Evolutionary conservation across 2,113 vertebrate genomes (phyloP).

Genomic region (Aramus guarauna): DNA sequence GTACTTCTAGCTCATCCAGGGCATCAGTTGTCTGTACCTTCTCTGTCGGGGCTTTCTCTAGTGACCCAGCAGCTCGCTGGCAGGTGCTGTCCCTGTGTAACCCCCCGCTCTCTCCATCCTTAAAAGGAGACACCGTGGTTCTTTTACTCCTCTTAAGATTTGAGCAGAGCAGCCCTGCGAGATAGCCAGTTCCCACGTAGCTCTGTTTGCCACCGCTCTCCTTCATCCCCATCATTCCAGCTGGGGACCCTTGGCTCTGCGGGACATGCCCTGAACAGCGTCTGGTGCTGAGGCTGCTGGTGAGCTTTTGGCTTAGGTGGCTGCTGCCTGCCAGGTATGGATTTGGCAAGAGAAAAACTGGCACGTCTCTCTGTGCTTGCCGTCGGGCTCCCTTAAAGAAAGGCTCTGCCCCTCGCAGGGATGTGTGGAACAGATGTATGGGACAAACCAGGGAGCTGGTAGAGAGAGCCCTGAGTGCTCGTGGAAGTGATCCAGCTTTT

Average conservation of each 20-base stretch:
- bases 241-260: neutral
- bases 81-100: neutral
- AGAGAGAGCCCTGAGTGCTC: rapidly evolving
- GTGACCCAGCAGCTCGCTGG: neutral
- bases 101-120: rapidly evolving
- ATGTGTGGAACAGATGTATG: rapidly evolving
- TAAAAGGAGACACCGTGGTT: neutral
- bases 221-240: neutral
- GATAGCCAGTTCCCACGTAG: rapidly evolving
- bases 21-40: neutral
- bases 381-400: neutral
- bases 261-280: rapidly evolving
- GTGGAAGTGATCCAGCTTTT: rapidly evolving
- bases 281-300: neutral
- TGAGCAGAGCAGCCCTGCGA: neutral
- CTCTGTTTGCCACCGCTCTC: neutral
- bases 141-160: neutral
- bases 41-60: neutral
- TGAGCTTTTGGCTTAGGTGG: neutral
- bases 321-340: neutral
- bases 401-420: neutral
- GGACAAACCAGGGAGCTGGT: neutral
- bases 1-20: neutral
- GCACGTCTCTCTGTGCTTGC: neutral
- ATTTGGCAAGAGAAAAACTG: neutral